phyloP scores from a whole-genome alignment of 2,888 invertebrate species.

The Drosophila incognita region DNA sequence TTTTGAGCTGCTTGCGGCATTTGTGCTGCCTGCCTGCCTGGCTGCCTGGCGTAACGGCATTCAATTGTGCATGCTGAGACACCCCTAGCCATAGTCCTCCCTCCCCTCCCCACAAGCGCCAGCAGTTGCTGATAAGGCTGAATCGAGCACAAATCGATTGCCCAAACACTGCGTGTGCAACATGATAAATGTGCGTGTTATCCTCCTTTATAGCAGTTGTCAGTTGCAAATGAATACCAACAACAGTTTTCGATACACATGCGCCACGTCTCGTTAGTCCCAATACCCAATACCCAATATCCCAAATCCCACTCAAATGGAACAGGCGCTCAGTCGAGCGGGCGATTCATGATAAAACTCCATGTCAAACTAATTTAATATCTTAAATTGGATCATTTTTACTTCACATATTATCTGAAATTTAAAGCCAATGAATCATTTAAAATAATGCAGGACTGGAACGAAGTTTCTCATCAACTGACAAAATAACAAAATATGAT shows the following conservation, averaged over 20 bases:
- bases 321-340: conserved; percentile 19
- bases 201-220: conserved; percentile 67
- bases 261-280: conserved; percentile 31
- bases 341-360: conserved; percentile 25
- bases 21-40: conserved; percentile 1
- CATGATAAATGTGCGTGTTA: conserved; percentile 75
- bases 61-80: conserved; percentile 68
- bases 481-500: background rate
- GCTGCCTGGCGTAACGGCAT: conserved; percentile 59
- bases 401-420: conserved; percentile 9
- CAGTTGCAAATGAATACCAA: conserved; percentile 71
- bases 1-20: conserved; percentile 26
- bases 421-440: background rate
- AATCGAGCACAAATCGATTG: conserved; percentile 77
- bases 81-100: conserved; percentile 10
- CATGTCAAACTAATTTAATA: conserved; percentile 9
- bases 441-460: too few species aligned
- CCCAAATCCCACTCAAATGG: conserved; percentile 32
- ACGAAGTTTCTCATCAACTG: background rate
- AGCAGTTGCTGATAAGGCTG: conserved; percentile 64
- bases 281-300: conserved; percentile 1
- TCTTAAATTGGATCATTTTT: conserved; percentile 16
- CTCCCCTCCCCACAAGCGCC: background rate
- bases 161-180: conserved; percentile 62
- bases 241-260: conserved; percentile 36